Conservation (phyloP, 2,113 vertebrate species). For the Antennarius striatus region DNA sequence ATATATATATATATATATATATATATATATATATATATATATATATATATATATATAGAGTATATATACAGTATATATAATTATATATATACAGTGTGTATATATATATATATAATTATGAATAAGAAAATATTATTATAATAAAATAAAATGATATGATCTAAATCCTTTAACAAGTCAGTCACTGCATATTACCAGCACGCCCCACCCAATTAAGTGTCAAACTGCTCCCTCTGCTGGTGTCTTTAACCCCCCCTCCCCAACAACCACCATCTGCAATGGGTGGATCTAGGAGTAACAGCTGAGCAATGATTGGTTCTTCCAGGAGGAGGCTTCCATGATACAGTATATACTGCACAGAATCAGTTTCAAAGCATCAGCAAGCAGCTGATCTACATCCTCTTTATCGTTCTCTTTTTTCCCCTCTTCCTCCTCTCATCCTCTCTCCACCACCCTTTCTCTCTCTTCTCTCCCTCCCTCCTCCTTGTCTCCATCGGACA, state of each 20-base stretch:
- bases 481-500: slow-evolving; percentile 32
- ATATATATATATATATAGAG: too few relatives aligned
- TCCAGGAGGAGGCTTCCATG: slow-evolving; percentile 84
- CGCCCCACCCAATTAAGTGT: neutral
- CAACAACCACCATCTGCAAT: slow-evolving; percentile 72
- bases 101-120: too few relatives aligned
- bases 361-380: slow-evolving; percentile 79
- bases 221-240: slow-evolving; percentile 65
- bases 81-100: too few relatives aligned
- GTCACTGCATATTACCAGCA: neutral
- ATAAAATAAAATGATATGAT: too few relatives aligned
- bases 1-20: too few relatives aligned
- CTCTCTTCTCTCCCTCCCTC: slow-evolving; percentile 30
- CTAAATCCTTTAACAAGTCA: too few relatives aligned
- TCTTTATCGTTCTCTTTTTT: slow-evolving; percentile 65
- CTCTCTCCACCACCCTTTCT: slow-evolving; percentile 34
- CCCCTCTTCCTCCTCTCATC: slow-evolving; percentile 46
- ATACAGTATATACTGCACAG: slow-evolving; percentile 85
- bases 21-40: too few relatives aligned
- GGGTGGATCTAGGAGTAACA: slow-evolving; percentile 58
- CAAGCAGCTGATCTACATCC: slow-evolving; percentile 71
- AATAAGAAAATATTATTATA: too few relatives aligned
- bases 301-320: slow-evolving; percentile 70
- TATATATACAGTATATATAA: too few relatives aligned
- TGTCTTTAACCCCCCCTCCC: slow-evolving; percentile 1